These are phyloP conservation scores for Dendroctonus valens DNA, from an alignment of 1,140 invertebrate species.

Conservation along the genomic window DNA sequence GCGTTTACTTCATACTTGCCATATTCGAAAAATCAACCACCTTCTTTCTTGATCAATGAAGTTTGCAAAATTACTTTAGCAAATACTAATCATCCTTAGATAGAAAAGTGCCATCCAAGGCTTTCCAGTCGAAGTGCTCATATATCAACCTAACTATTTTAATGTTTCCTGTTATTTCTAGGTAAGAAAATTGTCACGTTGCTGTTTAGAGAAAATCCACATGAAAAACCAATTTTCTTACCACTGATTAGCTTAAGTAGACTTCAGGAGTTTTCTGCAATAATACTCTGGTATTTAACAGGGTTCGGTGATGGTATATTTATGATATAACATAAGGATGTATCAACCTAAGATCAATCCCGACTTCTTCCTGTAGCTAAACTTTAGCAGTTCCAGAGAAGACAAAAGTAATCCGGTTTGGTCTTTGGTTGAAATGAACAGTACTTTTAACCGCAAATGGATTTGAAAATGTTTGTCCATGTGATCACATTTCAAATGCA, in stretches of 20 bases:
- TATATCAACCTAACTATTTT: slow-evolving; percentile 12
- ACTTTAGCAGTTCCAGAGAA: slow-evolving; percentile 31
- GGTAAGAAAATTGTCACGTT: neutral
- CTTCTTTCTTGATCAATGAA: neutral
- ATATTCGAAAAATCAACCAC: slow-evolving; percentile 23
- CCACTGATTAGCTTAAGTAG: neutral
- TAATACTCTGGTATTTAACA: neutral
- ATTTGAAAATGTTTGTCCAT: neutral
- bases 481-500: slow-evolving; percentile 14
- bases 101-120: slow-evolving; percentile 28
- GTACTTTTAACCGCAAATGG: slow-evolving; percentile 7
- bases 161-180: slow-evolving; percentile 20
- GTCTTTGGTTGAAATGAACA: slow-evolving; percentile 30
- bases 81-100: slow-evolving; percentile 20
- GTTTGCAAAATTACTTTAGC: neutral
- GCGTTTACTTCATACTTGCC: slow-evolving; percentile 7
- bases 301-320: neutral
- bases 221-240: neutral
- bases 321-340: neutral
- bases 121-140: slow-evolving; percentile 33
- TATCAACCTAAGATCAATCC: neutral
- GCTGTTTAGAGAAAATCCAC: too few species aligned
- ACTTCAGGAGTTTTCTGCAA: neutral
- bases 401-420: slow-evolving; percentile 17
- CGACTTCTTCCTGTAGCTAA: slow-evolving; percentile 33